Evolutionary conservation across 2,797 vertebrate genomes (phyloP).

Genomic region (Hypotaenidia okinawae): DNA sequence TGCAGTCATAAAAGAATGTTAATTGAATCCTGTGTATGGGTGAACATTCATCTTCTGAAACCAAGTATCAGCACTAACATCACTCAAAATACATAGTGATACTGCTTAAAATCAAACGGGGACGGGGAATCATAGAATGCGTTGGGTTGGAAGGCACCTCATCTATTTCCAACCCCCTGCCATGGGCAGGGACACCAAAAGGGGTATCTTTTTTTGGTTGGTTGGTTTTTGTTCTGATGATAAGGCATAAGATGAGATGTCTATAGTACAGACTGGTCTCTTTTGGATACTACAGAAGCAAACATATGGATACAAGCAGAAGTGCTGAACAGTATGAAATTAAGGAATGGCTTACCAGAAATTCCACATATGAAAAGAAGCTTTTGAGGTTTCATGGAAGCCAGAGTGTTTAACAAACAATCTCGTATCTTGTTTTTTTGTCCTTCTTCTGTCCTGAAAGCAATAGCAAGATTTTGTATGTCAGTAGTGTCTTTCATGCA

Average conservation of each 20-base stretch:
- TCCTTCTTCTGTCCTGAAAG: constrained; percentile 28
- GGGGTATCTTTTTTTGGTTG: too few species aligned
- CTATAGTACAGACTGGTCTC: neutral
- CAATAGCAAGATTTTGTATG: neutral
- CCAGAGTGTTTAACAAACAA: neutral
- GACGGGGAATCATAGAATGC: neutral
- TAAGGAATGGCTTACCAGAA: constrained; percentile 13
- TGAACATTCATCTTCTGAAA: constrained; percentile 46
- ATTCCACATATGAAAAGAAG: neutral
- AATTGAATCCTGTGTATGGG: constrained; percentile 41
- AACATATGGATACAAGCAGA: neutral
- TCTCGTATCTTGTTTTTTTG: neutral
- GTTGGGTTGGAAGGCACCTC: too few species aligned
- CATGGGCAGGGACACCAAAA: neutral
- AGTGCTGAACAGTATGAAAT: neutral
- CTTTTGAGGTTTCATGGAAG: neutral
- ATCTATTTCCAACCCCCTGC: too few species aligned
- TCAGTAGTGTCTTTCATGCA: constrained; percentile 39
- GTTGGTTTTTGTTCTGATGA: neutral
- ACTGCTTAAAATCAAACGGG: neutral
- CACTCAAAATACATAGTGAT: neutral
- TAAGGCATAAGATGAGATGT: neutral
- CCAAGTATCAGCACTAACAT: constrained; percentile 11
- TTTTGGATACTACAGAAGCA: neutral
- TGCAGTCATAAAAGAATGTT: constrained; percentile 47